phyloP scores from a whole-genome alignment of 2,797 vertebrate genomes.

The Chaetodon trifasciatus region DNA sequence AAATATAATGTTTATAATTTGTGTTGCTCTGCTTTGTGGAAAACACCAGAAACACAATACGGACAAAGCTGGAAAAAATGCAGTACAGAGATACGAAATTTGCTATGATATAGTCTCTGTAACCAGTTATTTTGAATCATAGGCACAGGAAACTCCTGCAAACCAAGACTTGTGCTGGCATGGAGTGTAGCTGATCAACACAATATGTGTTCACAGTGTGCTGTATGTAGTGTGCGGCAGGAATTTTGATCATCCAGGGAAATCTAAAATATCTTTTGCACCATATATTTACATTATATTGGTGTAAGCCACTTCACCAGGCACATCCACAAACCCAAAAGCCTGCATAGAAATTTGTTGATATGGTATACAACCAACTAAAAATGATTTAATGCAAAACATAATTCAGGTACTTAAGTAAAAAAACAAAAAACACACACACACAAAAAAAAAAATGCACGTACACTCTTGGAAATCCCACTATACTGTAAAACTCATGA shows the following conservation, averaged over 20 bases:
- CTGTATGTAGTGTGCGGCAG: neutral
- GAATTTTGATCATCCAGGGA: neutral
- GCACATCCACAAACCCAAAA: conserved; percentile 13
- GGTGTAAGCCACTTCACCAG: conserved; percentile 12
- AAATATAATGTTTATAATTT: neutral
- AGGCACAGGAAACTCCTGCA: neutral
- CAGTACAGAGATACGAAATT: neutral
- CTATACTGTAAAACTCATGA: conserved; percentile 55
- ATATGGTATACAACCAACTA: conserved; percentile 46
- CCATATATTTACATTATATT: conserved; percentile 17
- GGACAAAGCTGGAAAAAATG: conserved; percentile 3
- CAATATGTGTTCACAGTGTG: conserved; percentile 1
- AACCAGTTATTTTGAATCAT: neutral
- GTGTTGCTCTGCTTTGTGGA: conserved; percentile 21
- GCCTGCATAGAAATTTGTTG: conserved; percentile 18
- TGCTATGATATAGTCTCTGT: conserved; percentile 4
- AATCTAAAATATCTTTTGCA: conserved; percentile 5
- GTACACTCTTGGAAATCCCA: conserved; percentile 52
- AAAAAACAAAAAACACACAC: conserved; percentile 54
- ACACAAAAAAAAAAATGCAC: conserved; percentile 57
- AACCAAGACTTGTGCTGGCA: neutral
- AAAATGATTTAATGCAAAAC: conserved; percentile 58
- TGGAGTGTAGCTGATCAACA: conserved; percentile 8
- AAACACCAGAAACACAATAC: conserved; percentile 20
- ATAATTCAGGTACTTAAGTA: conserved; percentile 55